Evolutionary conservation across 1,140 invertebrate species (phyloP), one percentile per base, ranked within the genome.

Genomic region (Leptinotarsa defecta): DNA sequence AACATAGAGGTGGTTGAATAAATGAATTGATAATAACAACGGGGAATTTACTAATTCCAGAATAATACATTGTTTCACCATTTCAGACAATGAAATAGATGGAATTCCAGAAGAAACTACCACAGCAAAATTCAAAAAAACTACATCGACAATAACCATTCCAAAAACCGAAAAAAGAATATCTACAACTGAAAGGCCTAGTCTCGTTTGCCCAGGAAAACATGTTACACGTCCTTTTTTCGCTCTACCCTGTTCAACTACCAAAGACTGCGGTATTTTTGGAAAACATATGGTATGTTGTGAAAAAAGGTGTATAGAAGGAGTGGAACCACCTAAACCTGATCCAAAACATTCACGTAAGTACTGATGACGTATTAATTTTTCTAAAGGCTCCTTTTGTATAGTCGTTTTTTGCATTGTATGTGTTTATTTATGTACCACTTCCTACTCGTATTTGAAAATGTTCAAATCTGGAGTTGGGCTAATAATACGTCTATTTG

Each of bases 301-400:
- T 69, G 71, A 79, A 63, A 87, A 86, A 74, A 87, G 87, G 78
- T 91, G 90, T 79, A 86, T 89, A n/a, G 86, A 88, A 68, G 90
- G 90, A 6, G 84, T 88, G 34, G 83, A 87, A 11, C 87, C 89
- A 74, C 89, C 89, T 1, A 78, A 87, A 52, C 80, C 85, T 49
- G 88, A 89, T 75, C 84, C 86, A 68, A 76, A 84, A 27, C 90
- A 91, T 81, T 86, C 87, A 85, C 90, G 90, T 91, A 85, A 85
- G 88, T 84, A 76, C n/a, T 43, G 34, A 43, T 43, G 34, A 43
- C 8, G 34, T 43, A 43, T 43, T 43, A 8, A 5, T 43, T 11
- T 43, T 11, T 43, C 2, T 43, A 3, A 43, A 43, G 34, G 34
- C 8, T 11, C 34, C 2, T 43, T 43, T 11, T 11, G 34, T 11